Base-by-base conservation (phyloP, 2,113 vertebrate genomes). In the Gambusia affinis region DNA sequence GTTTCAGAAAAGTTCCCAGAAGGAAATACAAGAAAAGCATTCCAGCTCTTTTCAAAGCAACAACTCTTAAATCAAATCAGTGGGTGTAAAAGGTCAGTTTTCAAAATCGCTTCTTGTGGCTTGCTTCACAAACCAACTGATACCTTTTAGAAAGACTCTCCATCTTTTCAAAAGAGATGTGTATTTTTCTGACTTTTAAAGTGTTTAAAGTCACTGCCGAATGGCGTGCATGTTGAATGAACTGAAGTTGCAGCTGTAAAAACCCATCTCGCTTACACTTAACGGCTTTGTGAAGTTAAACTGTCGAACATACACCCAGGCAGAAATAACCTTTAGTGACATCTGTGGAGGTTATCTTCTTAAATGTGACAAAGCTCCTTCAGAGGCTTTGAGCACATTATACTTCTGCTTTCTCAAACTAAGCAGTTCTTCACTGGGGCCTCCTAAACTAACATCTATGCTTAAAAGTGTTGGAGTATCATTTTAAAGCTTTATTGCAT, bases 321-420 rank as follows among this genome's bases (percentile, higher is more conserved):
- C 37, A 63, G 62, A 71, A 67, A 29, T 68, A 61, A 65, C 27
- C 66, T 3, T 54, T 30, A 60, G 60, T 79, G 73, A 62, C 31
- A 66, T 65, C 30, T 28, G 72, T 28, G 33, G 39, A 65, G 37
- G 35, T 60, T 44, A 74, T 67, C 54, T 54, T 75, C 37, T 66
- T 54, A 14, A 0, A 54, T 60, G 33, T 67, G 24, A 73, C 30
- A 70, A 60, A 39, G 33, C 42, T 44, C 29, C 12, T 35, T 68
- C 22, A 65, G 51, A 47, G 60, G 11, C 3, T 64, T 0, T 62
- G 73, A 39, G 6, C 61, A 54, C 27, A 47, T 47, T 47, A 65
- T 64, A 44, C 15, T 67, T 47, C 44, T 63, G 30, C 54, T 60
- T 72, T 28, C 37, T 47, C 15, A 12, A 29, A 35, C 60, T 54